Conservation (phyloP, 2,888 invertebrate species). For the Caradrina clavipalpis region DNA sequence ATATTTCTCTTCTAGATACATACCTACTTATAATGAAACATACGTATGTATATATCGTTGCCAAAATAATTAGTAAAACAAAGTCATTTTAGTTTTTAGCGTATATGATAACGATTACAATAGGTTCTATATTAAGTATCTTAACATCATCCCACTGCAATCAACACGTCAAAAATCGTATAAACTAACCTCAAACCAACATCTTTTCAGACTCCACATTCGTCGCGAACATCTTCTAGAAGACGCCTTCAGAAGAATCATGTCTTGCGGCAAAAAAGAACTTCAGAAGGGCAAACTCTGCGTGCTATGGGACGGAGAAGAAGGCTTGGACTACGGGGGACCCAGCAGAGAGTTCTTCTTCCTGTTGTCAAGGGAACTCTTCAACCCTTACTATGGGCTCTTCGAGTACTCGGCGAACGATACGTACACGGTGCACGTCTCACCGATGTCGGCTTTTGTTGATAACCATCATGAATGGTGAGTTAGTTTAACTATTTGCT, state of each 20-base stretch:
- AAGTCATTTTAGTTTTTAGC: too few relatives aligned
- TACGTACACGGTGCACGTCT: slow-evolving; percentile 98
- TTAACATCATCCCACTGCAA: background rate
- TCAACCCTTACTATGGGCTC: slow-evolving; percentile 99
- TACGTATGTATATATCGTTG: too few relatives aligned
- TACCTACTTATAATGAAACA: too few relatives aligned
- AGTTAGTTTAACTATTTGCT: slow-evolving; percentile 67
- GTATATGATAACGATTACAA: too few relatives aligned
- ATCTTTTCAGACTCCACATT: slow-evolving; percentile 94
- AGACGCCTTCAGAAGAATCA: slow-evolving; percentile 98
- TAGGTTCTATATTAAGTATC: too few relatives aligned
- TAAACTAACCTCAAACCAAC: slow-evolving; percentile 6
- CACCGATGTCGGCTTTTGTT: slow-evolving; percentile 98
- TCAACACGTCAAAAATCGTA: background rate
- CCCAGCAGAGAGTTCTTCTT: slow-evolving; percentile 99
- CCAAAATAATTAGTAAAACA: too few relatives aligned
- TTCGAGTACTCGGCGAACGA: slow-evolving; percentile 99
- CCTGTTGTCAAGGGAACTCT: slow-evolving; percentile 98
- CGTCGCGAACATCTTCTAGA: slow-evolving; percentile 97
- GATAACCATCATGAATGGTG: slow-evolving; percentile 99
- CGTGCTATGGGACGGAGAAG: slow-evolving; percentile 98
- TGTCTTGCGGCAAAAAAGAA: slow-evolving; percentile 98
- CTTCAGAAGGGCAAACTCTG: slow-evolving; percentile 98
- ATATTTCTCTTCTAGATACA: background rate
- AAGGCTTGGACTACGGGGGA: slow-evolving; percentile 99